Evolutionary conservation across 2,888 invertebrate species (phyloP).

Genomic region (Drosophila engyochracea): DNA sequence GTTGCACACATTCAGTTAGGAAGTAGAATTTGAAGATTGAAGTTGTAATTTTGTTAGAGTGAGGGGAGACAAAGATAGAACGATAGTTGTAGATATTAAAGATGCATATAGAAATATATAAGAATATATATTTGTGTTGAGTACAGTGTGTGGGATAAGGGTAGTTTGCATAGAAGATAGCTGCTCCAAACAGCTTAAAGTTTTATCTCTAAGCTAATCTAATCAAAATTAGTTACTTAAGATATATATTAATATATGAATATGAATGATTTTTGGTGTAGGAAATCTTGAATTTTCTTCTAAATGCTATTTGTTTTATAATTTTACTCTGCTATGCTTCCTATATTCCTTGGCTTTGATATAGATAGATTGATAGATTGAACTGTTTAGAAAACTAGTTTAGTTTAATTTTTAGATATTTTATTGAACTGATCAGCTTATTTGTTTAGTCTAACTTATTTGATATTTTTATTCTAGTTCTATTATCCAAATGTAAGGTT

Average conservation of each 20-base stretch:
- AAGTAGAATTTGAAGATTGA: constrained; percentile 48
- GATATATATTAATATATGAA: not conserved
- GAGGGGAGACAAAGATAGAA: constrained; percentile 31
- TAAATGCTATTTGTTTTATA: not conserved
- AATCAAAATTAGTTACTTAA: not conserved
- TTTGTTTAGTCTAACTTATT: not conserved
- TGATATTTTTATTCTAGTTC: not conserved
- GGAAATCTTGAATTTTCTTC: not conserved
- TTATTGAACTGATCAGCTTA: too few species aligned
- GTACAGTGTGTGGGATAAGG: constrained; percentile 28
- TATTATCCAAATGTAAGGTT: too few species aligned
- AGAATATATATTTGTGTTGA: not conserved
- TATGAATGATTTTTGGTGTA: not conserved
- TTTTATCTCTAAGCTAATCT: not conserved
- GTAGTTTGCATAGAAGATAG: constrained; percentile 11
- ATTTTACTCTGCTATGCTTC: not conserved
- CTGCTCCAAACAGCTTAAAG: constrained; percentile 13
- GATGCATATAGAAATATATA: not conserved
- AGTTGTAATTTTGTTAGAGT: constrained; percentile 23
- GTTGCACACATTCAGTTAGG: constrained; percentile 34
- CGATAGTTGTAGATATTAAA: constrained; percentile 26
- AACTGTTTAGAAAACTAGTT: too few species aligned
- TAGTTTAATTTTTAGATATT: not conserved
- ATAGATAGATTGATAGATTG: not conserved
- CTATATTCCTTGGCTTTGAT: not conserved